Evolutionary conservation across 1,140 invertebrate species (phyloP).

Genomic region (Eumaeus atala): DNA sequence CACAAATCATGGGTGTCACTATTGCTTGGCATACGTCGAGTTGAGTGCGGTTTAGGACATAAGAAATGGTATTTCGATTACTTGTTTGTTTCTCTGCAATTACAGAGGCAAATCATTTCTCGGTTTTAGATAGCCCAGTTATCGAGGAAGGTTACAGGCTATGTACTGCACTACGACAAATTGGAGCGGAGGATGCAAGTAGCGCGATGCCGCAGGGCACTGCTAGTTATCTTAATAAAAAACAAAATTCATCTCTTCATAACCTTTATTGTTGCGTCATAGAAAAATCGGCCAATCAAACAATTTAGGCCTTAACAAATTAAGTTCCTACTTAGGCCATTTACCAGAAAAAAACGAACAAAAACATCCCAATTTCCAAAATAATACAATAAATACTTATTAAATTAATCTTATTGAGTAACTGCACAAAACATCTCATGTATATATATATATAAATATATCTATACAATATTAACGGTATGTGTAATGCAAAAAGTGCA

Average conservation of each 20-base stretch:
- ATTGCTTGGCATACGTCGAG: too few relatives aligned
- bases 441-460: not conserved
- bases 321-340: constrained; percentile 47
- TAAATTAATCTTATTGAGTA: constrained; percentile 44
- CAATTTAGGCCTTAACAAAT: constrained; percentile 44
- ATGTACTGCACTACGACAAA: too few relatives aligned
- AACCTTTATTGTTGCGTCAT: constrained; percentile 61
- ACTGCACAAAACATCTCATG: constrained; percentile 13
- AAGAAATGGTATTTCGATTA: too few relatives aligned
- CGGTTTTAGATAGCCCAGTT: too few relatives aligned
- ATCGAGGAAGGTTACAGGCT: too few relatives aligned
- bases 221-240: not conserved
- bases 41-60: too few relatives aligned
- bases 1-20: too few relatives aligned
- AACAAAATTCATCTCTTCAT: constrained; percentile 32
- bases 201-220: too few relatives aligned
- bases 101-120: too few relatives aligned
- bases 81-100: too few relatives aligned
- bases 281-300: constrained; percentile 42
- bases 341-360: constrained; percentile 24
- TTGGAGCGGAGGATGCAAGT: too few relatives aligned
- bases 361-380: constrained; percentile 31
- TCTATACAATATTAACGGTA: constrained; percentile 67
- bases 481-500: constrained; percentile 68
- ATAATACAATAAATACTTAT: constrained; percentile 34